Conservation (phyloP, 2,797 vertebrate species). For the Threskiornis aethiopicus region DNA sequence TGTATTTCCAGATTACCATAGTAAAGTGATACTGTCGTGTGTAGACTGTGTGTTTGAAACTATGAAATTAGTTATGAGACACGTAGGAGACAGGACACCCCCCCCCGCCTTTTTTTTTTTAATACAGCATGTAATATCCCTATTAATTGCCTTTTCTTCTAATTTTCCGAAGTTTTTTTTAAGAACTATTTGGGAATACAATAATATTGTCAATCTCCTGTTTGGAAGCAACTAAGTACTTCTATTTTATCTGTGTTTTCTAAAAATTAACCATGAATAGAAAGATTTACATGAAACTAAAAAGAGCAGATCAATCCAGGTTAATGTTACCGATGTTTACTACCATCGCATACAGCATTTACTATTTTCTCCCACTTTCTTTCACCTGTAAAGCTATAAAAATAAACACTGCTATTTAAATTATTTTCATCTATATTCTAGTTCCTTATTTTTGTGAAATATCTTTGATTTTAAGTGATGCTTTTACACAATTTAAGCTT, state of each 20-base stretch:
- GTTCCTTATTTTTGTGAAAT: neutral
- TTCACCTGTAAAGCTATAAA: neutral
- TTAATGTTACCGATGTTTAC: neutral
- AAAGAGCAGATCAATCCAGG: neutral
- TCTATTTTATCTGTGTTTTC: neutral
- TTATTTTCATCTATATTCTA: neutral
- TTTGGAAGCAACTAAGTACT: neutral
- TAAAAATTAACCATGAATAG: neutral
- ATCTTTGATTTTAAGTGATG: neutral
- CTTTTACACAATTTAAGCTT: neutral
- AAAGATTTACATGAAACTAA: neutral
- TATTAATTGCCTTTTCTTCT: neutral
- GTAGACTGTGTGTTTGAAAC: neutral
- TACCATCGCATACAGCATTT: neutral
- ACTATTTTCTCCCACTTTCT: neutral
- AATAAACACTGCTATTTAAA: neutral
- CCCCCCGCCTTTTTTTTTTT: too few relatives aligned
- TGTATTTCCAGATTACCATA: neutral
- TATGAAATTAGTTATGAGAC: neutral
- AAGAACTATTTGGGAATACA: neutral
- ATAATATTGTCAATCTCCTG: neutral
- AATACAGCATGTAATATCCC: neutral
- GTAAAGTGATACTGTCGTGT: neutral
- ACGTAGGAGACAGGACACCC: neutral
- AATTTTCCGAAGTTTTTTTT: neutral